Base-by-base conservation (phyloP, 1,140 invertebrate species). In the Dreissena polymorpha region DNA sequence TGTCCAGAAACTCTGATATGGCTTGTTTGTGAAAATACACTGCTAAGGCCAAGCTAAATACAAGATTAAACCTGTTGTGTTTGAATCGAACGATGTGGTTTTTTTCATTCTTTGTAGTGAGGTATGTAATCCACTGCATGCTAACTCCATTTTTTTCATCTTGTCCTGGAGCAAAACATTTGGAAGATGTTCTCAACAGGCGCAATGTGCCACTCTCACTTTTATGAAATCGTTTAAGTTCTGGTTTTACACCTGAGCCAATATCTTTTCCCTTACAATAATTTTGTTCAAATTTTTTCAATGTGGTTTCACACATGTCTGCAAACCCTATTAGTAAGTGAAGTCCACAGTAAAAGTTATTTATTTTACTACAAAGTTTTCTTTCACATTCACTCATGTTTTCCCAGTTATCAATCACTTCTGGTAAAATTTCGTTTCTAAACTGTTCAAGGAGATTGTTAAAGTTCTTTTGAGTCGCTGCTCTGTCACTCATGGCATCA, bases 71-170 rank as follows among this genome's bases (percentile, higher is more conserved):
- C 18, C 72, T 21, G 55, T 75, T 60, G 27, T 49, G 74, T 68
- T 77, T 77, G 23, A 77, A 77, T 51, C 64, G 16, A 18, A 77
- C 50, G 0, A 77, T 51, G 29, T 70, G n/a, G 50, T 65, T 83
- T 14, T 67, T 74, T 49, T 74, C 63, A 55, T 29, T 65, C 23
- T 55, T 74, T 23, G 51, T 16, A 12, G 18, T 55, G n/a, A 76
- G 74, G 29, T 64, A 76, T 23, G 74, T 76, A 25, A 18, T 8
- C 74, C 74, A 76, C 18, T 25, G 29, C 27, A 78, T 51, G 65
- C 75, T 78, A 25, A 68, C 75, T 8, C 75, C 75, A 78, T 73
- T 86, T 51, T 83, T 86, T 23, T 82, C 84, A 83, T 86, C 84
- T 25, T 63, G 83, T 23, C 84, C 69, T 3, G 65, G 27, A 27